phyloP scores from a whole-genome alignment of 2,888 invertebrate genomes.

The Hemicrepidius hirtus region DNA sequence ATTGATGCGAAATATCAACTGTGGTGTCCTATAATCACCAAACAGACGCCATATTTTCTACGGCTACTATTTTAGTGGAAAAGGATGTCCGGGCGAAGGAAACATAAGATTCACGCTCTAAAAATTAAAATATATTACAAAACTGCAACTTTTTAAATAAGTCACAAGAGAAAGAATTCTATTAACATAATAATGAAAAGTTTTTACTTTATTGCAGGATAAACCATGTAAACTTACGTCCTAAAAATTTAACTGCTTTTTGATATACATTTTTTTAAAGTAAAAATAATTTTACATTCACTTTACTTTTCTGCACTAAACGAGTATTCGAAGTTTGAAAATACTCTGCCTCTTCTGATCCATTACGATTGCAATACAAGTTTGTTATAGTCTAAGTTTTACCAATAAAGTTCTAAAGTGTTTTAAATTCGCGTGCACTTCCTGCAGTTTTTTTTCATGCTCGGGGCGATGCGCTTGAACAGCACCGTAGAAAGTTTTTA shows the following conservation, averaged over 20 bases:
- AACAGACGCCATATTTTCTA: conserved; percentile 8
- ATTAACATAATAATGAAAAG: too few species aligned
- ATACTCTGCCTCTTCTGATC: conserved; percentile 4
- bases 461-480: conserved; percentile 22
- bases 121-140: not conserved
- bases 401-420: conserved; percentile 24
- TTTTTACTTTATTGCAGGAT: too few species aligned
- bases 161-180: too few species aligned
- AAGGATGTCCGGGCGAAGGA: not conserved
- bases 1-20: conserved; percentile 32
- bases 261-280: too few species aligned
- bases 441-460: conserved; percentile 21
- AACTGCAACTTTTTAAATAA: too few species aligned
- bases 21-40: conserved; percentile 17
- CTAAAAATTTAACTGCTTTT: too few species aligned
- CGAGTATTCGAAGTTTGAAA: conserved; percentile 1
- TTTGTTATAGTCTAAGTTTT: conserved; percentile 32
- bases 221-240: too few species aligned
- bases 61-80: conserved; percentile 2
- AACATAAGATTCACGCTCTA: not conserved
- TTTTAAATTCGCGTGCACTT: conserved; percentile 31
- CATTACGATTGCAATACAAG: conserved; percentile 31
- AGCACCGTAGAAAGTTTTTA: conserved; percentile 17
- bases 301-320: not conserved
- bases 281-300: not conserved